A percentile compares a stretch with the other conserved stretches of the same genome.
phyloP scores from a whole-genome alignment of 2,888 invertebrate genomes.

The Drosophila kanekoi region DNA sequence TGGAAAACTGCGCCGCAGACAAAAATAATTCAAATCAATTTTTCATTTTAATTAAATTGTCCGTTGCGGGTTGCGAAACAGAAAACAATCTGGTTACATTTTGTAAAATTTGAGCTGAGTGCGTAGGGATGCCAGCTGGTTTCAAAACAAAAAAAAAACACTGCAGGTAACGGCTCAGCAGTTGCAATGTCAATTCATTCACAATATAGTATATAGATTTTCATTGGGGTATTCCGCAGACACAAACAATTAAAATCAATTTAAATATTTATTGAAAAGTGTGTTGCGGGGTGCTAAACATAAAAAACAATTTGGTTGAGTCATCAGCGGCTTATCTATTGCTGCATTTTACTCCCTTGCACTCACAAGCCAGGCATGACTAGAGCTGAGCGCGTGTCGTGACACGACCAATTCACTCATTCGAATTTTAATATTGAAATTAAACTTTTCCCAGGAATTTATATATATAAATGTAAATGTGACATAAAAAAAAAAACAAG shows the following conservation, averaged over 20 bases:
- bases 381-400: slow-evolving; percentile 3
- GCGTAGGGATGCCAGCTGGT: no score
- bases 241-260: slow-evolving; percentile 17
- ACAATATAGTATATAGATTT: no score
- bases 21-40: not conserved
- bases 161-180: no score
- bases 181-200: no score
- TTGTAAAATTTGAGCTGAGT: no score
- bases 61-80: no score
- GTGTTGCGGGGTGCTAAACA: no score
- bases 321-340: slow-evolving; percentile 21
- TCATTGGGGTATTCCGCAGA: slow-evolving; percentile 32
- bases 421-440: no score
- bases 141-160: no score
- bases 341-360: slow-evolving; percentile 6
- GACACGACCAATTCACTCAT: not conserved
- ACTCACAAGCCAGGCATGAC: slow-evolving; percentile 5
- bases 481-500: not conserved
- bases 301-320: slow-evolving; percentile 3
- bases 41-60: no score
- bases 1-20: slow-evolving; percentile 89
- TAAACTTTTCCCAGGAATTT: no score
- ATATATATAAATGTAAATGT: not conserved
- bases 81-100: not conserved
- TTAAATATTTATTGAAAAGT: slow-evolving; percentile 27